Evolutionary conservation across 2,113 vertebrate species (phyloP).

Genomic region (Butorides virescens): DNA sequence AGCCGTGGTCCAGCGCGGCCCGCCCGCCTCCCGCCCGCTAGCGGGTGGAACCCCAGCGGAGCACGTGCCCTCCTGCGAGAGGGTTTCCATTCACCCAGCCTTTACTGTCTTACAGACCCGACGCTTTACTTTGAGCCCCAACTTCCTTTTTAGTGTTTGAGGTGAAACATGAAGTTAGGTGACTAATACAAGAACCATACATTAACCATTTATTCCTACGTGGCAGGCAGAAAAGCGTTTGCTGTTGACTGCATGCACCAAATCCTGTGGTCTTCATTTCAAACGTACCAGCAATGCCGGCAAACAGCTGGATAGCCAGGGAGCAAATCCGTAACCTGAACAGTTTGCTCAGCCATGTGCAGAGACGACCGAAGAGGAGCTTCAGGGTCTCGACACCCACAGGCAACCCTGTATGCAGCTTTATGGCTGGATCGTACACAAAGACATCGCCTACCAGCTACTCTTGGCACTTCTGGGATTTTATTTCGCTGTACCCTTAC

Average conservation of each 20-base stretch:
- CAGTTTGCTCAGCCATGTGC: background rate
- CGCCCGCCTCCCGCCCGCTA: fast-evolving
- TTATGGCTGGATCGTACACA: background rate
- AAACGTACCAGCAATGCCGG: background rate
- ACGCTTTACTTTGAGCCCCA: background rate
- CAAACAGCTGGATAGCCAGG: background rate
- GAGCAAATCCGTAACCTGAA: background rate
- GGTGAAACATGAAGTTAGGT: background rate
- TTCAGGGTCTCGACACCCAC: background rate
- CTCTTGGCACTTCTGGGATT: background rate
- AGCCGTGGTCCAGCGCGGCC: fast-evolving
- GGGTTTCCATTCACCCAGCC: background rate
- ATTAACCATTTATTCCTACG: background rate
- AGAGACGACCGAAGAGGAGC: background rate
- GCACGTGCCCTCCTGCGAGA: background rate
- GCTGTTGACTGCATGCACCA: background rate
- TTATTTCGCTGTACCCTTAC: background rate
- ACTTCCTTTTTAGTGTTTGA: background rate
- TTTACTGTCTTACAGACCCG: background rate
- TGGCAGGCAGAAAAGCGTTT: background rate
- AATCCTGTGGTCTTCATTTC: background rate
- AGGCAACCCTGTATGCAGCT: background rate
- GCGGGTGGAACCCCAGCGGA: fast-evolving
- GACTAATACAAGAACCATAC: background rate
- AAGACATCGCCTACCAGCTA: background rate